These are phyloP conservation scores for Diadema setosum DNA, from an alignment of 35 echinoderm and acorn worm species.

Conservation along the genomic window DNA sequence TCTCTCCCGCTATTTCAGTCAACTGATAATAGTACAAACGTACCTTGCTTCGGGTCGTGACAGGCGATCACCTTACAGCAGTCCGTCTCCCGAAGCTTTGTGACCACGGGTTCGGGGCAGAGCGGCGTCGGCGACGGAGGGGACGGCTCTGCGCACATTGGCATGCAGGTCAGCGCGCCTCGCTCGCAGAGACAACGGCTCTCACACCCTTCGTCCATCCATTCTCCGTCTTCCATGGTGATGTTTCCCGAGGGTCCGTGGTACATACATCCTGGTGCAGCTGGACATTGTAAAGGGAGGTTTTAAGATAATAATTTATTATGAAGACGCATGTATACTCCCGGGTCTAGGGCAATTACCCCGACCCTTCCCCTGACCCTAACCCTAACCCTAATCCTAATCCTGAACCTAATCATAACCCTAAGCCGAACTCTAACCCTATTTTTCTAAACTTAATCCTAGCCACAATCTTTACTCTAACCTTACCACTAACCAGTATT, in stretches of 20 bases:
- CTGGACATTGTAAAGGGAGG: not conserved
- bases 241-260: conserved; percentile 48
- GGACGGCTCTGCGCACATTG: conserved; percentile 64
- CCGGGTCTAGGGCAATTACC: too few relatives aligned
- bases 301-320: too few relatives aligned
- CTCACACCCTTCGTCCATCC: conserved; percentile 80
- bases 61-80: conserved; percentile 89
- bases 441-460: too few relatives aligned
- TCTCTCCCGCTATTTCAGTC: too few relatives aligned
- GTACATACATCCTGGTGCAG: conserved; percentile 37
- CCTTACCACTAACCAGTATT: too few relatives aligned
- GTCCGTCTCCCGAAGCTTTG: conserved; percentile 63
- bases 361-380: too few relatives aligned
- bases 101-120: conserved; percentile 79
- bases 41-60: conserved; percentile 87
- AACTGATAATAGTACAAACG: too few relatives aligned
- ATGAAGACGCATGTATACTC: too few relatives aligned
- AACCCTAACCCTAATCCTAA: too few relatives aligned
- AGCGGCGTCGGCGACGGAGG: conserved; percentile 66
- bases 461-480: too few relatives aligned
- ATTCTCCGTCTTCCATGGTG: conserved; percentile 72
- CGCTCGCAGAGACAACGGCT: conserved; percentile 61
- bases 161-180: conserved; percentile 76
- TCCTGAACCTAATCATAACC: too few relatives aligned
- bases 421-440: too few relatives aligned